Evolutionary conservation across 2,888 invertebrate genomes (phyloP), one percentile per base, ranked within the genome.

Genomic region (Sesia bembeciformis): DNA sequence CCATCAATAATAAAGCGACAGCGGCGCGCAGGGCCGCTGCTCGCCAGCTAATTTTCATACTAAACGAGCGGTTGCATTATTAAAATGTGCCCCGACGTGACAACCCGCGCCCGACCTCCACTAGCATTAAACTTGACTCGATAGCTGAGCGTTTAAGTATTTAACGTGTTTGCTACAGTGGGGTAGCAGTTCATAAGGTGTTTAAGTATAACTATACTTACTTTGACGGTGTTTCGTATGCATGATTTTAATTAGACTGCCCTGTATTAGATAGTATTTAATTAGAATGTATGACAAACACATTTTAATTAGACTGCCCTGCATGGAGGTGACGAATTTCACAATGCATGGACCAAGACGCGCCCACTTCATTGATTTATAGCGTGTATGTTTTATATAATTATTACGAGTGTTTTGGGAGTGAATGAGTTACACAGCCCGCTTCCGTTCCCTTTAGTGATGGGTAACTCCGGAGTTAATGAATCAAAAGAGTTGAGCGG

Each of bases 31-130:
- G 70, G 72, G 73, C 64, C 70, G 65, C 63, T 75, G 64, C 72
- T 70, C 72, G 70, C 76, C 72, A 77, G 78, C 84, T 88, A 88
- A 89, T 89, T 87, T 87, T 87, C 85, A 89, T 88, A 88, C 81
- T 81, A 82, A 87, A 89, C 87, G 85, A 87, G 78, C 75, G 69
- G 68, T 72, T 89, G 81, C 83, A 88, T 88, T 88, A 88, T 88
- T 88, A 86, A 89, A 87, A 84, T 78, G 75, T 79, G 70, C 72
- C 73, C 70, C 74, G 68, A 76, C 75, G 81, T 79, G 85, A 82
- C 85, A 82, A 72, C 81, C 80, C 78, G 76, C 71, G 65, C 67
- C 65, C 72, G 53, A 76, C 76, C 77, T 72, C 74, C 63, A 63
- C 67, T 64, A 72, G 66, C 77, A 76, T 81, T 81, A 81, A 83